Base-by-base conservation (phyloP, 2,113 vertebrate genomes). In the Ictidomys tridecemlineatus region DNA sequence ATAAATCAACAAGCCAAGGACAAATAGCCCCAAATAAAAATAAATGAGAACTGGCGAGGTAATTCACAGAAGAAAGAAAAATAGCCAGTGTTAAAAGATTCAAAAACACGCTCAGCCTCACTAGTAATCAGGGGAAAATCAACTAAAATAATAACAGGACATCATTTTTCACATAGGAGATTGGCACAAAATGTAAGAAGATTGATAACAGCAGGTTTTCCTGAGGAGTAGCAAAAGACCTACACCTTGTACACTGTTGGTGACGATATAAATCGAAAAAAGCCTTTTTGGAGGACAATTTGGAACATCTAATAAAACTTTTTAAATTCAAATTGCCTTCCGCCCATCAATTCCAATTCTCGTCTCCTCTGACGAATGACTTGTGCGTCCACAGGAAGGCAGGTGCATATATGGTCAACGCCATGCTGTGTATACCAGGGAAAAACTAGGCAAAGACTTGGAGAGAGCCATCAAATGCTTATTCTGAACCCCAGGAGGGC, bases 81-180 rank as follows among this genome's bases (percentile, higher is more conserved):
- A 86, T 42, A 89, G 74, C 51, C 45, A 32, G 28, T 51, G n/a
- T 76, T 63, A 76, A 85, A 85, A 74, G 70, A 85, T 58, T 20
- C 58, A 76, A 76, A 94, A 80, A 96, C 61, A 58, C 72, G 69
- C 28, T 77, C 42, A 65, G 69, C 61, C 84, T 94, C 34, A 26
- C 74, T n/a, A 48, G 28, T 42, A 63, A 82, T 84, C 76, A 87
- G 63, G 48, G 63, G 28, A 82, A 93, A 69, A 73, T n/a, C 94
- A 72, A 90, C 85, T 91, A 73, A 72, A 92, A 93, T 70, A 85
- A 73, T 53, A 95, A 93, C 34, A 91, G 61, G 89, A 73, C 48
- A 89, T 86, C 89, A 84, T 96, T 93, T 96, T 94, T 87, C 94
- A 93, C 85, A 83, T 61, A 37, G 37, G 73, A 97, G 89, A 96